Base-by-base conservation (phyloP, 2,888 invertebrate genomes). In the Megalurothrips usitatus region DNA sequence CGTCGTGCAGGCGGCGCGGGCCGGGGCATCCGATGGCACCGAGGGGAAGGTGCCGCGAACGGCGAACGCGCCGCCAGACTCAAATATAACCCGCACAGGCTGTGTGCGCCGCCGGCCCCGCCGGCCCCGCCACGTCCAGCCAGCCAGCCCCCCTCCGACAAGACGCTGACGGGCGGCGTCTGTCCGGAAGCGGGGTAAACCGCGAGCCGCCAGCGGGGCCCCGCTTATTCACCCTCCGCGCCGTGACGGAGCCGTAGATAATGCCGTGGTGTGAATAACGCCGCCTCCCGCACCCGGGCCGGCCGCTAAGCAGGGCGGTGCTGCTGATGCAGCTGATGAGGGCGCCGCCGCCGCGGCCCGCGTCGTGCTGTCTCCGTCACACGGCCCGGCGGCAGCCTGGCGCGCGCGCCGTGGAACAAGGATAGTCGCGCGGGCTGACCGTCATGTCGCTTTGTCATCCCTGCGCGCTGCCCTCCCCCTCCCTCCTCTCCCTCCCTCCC, bases 231-330 rank as follows among this genome's bases (percentile, higher is more conserved):
- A n/a, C n/a, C n/a, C n/a, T n/a, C n/a, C n/a, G n/a, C n/a, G n/a
- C n/a, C n/a, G n/a, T n/a, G n/a, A n/a, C 28, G 80, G 48, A 47
- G 49, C 28, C 1, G 49, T 52, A 47, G 79, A n/a, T n/a, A n/a
- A n/a, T 49, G 81, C 78, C 81, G 68, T 80, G 79, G 79, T 75
- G 82, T 75, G 81, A 26, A 80, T 12, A 47, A 52, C 17, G 81
- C 49, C 58, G 23, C 78, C n/a, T n/a, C n/a, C n/a, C n/a, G n/a
- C n/a, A n/a, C n/a, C n/a, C n/a, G n/a, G n/a, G n/a, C 47, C 26
- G 78, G 23, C 48, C n/a, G 34, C 48, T 48, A 23, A 58, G 11
- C 2, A 49, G 80, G 34, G 34, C 34, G 34, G 34, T 43, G 34
- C 3, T 43, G 34, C 34, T 6, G 34, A 43, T 43, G 6, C 34